These are phyloP conservation scores for Gouania willdenowi DNA, from an alignment of 2,797 vertebrate genomes.

Conservation along the genomic window DNA sequence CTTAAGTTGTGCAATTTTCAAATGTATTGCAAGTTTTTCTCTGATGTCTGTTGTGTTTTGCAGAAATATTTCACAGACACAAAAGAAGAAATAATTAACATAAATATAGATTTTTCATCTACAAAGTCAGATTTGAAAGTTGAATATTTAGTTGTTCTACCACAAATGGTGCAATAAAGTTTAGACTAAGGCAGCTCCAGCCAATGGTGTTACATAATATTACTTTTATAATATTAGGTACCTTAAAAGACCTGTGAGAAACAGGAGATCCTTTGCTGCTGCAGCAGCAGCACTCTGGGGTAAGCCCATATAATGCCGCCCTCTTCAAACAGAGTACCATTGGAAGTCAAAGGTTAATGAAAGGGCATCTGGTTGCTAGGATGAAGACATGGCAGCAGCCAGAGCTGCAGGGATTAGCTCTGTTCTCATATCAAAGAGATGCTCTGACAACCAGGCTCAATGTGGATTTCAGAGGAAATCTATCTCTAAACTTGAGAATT, in stretches of 20 bases:
- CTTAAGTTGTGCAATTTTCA: no score
- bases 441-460: conserved; percentile 65
- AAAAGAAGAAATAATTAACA: no score
- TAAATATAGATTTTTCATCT: neutral
- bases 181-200: conserved; percentile 19
- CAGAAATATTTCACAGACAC: no score
- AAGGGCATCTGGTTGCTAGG: conserved; percentile 76
- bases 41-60: no score
- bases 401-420: conserved; percentile 75
- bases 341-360: conserved; percentile 82
- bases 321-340: conserved; percentile 76
- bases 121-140: neutral
- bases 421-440: conserved; percentile 81
- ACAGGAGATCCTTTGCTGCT: conserved; percentile 41
- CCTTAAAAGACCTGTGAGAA: conserved; percentile 71
- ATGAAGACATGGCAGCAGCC: conserved; percentile 77
- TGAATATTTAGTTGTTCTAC: neutral
- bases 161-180: conserved; percentile 7
- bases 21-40: no score
- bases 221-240: conserved; percentile 45
- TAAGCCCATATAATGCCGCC: conserved; percentile 75
- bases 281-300: conserved; percentile 60
- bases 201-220: conserved; percentile 56
- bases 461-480: conserved; percentile 73
- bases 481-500: conserved; percentile 63